Conservation (phyloP, 30 jellyfish, hydroid and myxozoan species). For the Sanderia malayensis region DNA sequence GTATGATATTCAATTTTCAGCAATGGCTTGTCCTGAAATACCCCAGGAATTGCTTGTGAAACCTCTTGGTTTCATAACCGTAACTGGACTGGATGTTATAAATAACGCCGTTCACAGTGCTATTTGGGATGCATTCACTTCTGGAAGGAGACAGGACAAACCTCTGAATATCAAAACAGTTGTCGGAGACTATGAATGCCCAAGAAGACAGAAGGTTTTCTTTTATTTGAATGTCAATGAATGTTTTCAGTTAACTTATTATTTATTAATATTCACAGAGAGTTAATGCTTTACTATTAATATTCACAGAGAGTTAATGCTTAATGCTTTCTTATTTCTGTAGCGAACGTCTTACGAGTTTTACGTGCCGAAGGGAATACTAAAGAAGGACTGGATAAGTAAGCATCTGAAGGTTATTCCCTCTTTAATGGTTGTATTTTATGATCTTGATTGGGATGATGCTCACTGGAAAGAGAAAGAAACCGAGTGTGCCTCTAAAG, state of each 20-base stretch:
- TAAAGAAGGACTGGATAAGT: slow-evolving; percentile 86
- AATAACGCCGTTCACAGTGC: slow-evolving; percentile 92
- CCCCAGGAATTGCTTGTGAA: slow-evolving; percentile 73
- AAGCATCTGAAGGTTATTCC: slow-evolving; percentile 79
- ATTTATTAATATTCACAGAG: too few relatives aligned
- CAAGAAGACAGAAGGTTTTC: slow-evolving; percentile 73
- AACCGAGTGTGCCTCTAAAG: slow-evolving; percentile 94
- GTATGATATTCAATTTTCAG: slow-evolving; percentile 11
- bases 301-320: too few relatives aligned
- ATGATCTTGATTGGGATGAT: slow-evolving; percentile 97
- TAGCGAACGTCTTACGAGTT: slow-evolving; percentile 92
- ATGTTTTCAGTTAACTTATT: too few relatives aligned
- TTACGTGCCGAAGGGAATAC: slow-evolving; percentile 90
- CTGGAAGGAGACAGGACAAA: slow-evolving; percentile 79
- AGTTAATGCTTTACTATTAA: too few relatives aligned
- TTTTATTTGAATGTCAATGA: not conserved
- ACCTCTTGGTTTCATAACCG: slow-evolving; percentile 87
- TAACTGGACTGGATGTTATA: slow-evolving; percentile 80
- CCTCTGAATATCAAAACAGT: slow-evolving; percentile 77
- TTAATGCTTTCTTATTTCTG: not conserved
- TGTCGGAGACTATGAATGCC: slow-evolving; percentile 88
- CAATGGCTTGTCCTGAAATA: slow-evolving; percentile 70
- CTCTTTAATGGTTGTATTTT: slow-evolving; percentile 87
- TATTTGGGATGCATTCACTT: slow-evolving; percentile 93
- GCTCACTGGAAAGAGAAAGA: slow-evolving; percentile 94